Base-by-base conservation (phyloP, 2,113 vertebrate genomes). In the Prietella phreatophila region DNA sequence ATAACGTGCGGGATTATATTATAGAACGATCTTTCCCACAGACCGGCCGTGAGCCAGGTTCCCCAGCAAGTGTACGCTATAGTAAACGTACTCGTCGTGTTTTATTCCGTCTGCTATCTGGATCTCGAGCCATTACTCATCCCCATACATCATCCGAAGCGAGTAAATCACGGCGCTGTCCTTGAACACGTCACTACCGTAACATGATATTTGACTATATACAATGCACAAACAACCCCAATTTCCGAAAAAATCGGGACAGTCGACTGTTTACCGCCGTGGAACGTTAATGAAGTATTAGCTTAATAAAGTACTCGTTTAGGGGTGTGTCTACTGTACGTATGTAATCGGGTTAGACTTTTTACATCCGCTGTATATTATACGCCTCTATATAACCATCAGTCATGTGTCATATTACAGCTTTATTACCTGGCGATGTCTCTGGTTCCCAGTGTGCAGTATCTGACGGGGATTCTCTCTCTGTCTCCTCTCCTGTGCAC, bases 371-470 rank as follows among this genome's bases (percentile, higher is more conserved):
- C 47, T 10, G 47, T 50, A 53, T 50, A 67, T 30, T 42, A 76
- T 47, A 11, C 6, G 13, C 5, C 42, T 50, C 17, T 53, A 76
- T 53, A 15, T 19, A 19, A 30, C 30, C 22, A 36, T 42, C 6
- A 55, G 11, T 82, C 25, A 17, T 4, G n/a, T 53, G 30, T 81
- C 11, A 11, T n/a, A 75, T 83, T 58, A 63, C 25, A 67, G n/a
- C 75, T 69, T 17, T 25, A 15, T 85, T 94, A 99, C 98, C 97
- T 98, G 94, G 96, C 93, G 0, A 95, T 96, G 85, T 99, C 98
- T 0, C 97, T 95, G 89, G 95, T 97, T 22, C 98, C 98, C 91
- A 99, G 91, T 60, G 93, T 96, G 92, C 97, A 97, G 90, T 99
- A 99, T 85, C 96, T 95, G 75, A 99, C 96, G 0, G 97, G 98